Evolutionary conservation across 1,140 invertebrate species (phyloP), one percentile per base, ranked within the genome.

Genomic region (Aphis craccivora): DNA sequence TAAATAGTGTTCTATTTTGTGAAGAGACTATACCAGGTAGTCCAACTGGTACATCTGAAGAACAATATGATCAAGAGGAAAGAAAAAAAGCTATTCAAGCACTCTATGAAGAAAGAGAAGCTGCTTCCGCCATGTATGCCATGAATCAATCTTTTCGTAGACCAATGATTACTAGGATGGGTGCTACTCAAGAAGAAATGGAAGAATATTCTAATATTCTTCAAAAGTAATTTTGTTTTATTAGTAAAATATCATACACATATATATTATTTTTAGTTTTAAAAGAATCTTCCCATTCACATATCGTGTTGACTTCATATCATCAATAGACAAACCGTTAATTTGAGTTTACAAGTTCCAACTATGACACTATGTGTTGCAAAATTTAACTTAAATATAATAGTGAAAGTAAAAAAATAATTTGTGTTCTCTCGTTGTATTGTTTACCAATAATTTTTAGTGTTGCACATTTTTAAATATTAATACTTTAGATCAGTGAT

Each of bases 21-120:
- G 97, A 98, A 94, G 98, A 98, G 95, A 98, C 97, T 48, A 98
- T 98, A 95, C 98, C 97, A 2, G 97, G 97, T 40, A 98, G 97
- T 94, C 97, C 97, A n/a, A 97, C 97, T 83, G 97, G 97, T 1
- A 96, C 95, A 0, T 94, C 95, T 4, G 95, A 96, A 40, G 95
- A 96, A 94, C 95, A 86, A 7, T 55, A 30, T 93, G 81, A 86
- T 43, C 43, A 93, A 37, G 45, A 84, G 18, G 67, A 91, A 48
- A 84, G 23, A 86, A 84, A 93, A 53, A 93, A 84, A 51, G 7
- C 43, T n/a, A 3, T 35, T 48, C n/a, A 48, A 40, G 22, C 30
- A 14, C 14, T 30, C 18, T 53, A 51, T 55, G 91, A 83, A 84
- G 91, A 84, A 22, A 53, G n/a, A 84, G 35, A 93, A 93, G 48